Conservation (phyloP, 2,888 invertebrate genomes). For the Hyalella azteca region DNA sequence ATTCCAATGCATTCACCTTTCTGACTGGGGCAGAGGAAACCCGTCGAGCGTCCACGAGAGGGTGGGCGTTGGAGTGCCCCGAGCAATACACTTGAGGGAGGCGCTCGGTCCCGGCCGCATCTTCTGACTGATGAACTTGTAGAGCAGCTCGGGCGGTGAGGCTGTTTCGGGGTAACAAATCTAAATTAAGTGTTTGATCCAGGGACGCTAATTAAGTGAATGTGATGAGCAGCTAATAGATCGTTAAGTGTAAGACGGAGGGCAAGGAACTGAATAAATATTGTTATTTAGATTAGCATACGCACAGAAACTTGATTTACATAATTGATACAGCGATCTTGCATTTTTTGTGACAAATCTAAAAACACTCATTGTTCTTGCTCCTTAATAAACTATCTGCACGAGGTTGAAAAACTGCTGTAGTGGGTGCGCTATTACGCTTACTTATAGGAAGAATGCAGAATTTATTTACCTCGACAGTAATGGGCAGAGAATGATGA, state of each 20-base stretch:
- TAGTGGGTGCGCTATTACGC: not conserved
- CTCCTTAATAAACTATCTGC: too few relatives aligned
- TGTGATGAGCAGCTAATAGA: not conserved
- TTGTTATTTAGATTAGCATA: too few relatives aligned
- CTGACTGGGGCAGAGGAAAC: slow-evolving; percentile 59
- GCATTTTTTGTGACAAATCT: too few relatives aligned
- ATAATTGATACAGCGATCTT: too few relatives aligned
- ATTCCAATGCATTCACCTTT: slow-evolving; percentile 51
- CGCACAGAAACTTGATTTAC: too few relatives aligned
- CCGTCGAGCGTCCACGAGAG: slow-evolving; percentile 62
- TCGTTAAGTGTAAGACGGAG: not conserved
- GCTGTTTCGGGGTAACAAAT: slow-evolving; percentile 60
- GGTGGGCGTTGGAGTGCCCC: slow-evolving; percentile 60
- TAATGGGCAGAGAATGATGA: too few relatives aligned
- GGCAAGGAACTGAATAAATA: too few relatives aligned
- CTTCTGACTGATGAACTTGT: slow-evolving; percentile 57
- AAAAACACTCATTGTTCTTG: too few relatives aligned
- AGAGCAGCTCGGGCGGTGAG: slow-evolving; percentile 62
- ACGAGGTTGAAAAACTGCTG: too few relatives aligned
- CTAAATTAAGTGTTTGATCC: not conserved
- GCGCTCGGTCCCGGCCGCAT: slow-evolving; percentile 59
- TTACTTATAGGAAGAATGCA: not conserved
- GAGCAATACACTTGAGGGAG: slow-evolving; percentile 60
- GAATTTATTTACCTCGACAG: too few relatives aligned
- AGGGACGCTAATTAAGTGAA: not conserved